Evolutionary conservation across 1,140 invertebrate genomes (phyloP).

Genomic region (Bombus superbus): DNA sequence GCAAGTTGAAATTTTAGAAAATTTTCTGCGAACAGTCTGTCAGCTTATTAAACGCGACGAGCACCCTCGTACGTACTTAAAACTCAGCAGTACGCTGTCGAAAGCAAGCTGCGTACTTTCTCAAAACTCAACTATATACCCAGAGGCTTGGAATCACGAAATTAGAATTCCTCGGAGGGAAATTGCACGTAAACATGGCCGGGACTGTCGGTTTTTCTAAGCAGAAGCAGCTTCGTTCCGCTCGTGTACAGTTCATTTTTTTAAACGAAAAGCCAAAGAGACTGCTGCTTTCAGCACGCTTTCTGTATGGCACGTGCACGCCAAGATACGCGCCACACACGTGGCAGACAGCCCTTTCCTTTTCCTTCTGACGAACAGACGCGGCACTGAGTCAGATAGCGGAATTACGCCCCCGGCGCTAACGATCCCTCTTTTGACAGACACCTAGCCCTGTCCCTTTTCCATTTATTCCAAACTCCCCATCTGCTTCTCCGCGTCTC

Average conservation of each 20-base stretch:
- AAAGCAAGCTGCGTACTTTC: too few relatives aligned
- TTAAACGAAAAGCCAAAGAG: background rate
- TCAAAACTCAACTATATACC: too few relatives aligned
- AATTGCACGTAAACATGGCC: too few relatives aligned
- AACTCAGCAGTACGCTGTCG: too few relatives aligned
- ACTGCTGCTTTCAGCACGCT: background rate
- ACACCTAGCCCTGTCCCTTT: conserved; percentile 2
- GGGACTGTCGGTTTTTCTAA: background rate
- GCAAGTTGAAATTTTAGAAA: too few relatives aligned
- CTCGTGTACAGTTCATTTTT: background rate
- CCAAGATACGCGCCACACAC: background rate
- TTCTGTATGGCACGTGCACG: too few relatives aligned
- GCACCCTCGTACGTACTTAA: too few relatives aligned
- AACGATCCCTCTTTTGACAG: conserved; percentile 62
- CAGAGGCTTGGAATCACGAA: too few relatives aligned
- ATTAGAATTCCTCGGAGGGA: too few relatives aligned
- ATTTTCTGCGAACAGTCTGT: too few relatives aligned
- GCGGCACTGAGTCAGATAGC: conserved; percentile 42
- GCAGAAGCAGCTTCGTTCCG: background rate
- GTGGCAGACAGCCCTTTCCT: background rate
- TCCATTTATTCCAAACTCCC: conserved; percentile 19
- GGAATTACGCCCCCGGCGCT: conserved; percentile 53
- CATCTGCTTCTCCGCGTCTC: conserved; percentile 19
- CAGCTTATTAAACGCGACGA: too few relatives aligned
- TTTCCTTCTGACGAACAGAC: background rate